Conservation (phyloP, 2,113 vertebrate genomes). For the Pseudorasbora parva region DNA sequence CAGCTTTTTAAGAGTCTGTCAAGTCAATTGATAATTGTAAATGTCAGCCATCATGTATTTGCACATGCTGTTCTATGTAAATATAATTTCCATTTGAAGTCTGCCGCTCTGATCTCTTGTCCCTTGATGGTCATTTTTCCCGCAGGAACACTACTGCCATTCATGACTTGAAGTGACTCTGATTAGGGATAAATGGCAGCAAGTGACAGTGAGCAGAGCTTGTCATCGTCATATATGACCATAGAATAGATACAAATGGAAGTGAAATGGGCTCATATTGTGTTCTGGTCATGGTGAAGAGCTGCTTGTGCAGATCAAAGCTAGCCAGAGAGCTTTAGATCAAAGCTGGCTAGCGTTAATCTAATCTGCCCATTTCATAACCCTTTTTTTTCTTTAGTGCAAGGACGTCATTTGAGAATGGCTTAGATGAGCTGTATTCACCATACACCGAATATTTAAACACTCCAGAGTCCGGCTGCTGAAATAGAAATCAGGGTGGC, state of each 20-base stretch:
- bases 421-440: background rate
- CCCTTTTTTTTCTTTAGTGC: conserved; percentile 53
- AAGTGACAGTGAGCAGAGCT: conserved; percentile 45
- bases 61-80: background rate
- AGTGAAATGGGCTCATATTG: conserved; percentile 53
- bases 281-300: conserved; percentile 34
- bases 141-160: conserved; percentile 29
- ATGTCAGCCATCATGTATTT: background rate
- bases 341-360: conserved; percentile 67
- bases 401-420: conserved; percentile 32
- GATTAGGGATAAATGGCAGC: conserved; percentile 51
- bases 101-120: background rate
- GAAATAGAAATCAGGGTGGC: background rate
- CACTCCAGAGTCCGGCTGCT: background rate
- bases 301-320: conserved; percentile 67
- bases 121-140: conserved; percentile 45
- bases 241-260: conserved; percentile 53
- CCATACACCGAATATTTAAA: conserved; percentile 14
- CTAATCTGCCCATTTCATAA: conserved; percentile 66
- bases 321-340: conserved; percentile 67
- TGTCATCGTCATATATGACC: conserved; percentile 25
- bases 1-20: no score
- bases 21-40: background rate
- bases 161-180: conserved; percentile 39
- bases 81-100: background rate